A percentile compares a stretch with the other conserved stretches of the same genome.
These are phyloP conservation scores for Macaria notata DNA, from an alignment of 2,888 invertebrate genomes.

Conservation along the genomic window DNA sequence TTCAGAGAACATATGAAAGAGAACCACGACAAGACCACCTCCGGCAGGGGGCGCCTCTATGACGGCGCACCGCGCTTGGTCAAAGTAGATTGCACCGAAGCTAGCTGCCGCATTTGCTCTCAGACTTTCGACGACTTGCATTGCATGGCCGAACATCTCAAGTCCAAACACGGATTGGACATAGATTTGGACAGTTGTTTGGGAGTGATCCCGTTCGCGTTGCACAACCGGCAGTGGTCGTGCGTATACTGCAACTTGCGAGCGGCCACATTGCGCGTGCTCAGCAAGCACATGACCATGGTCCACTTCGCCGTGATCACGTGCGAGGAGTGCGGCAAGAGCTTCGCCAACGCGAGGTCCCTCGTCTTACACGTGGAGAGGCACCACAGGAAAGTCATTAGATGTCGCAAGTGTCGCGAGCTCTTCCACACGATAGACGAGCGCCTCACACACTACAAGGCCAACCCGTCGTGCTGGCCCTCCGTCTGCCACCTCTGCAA, in stretches of 20 bases:
- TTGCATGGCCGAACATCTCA: conserved; percentile 47
- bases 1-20: conserved; percentile 57
- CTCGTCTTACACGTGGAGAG: conserved; percentile 19
- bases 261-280: conserved; percentile 25
- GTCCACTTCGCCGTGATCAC: conserved; percentile 36
- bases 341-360: conserved; percentile 14
- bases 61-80: conserved; percentile 40
- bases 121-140: conserved; percentile 40
- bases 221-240: conserved; percentile 23
- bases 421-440: conserved; percentile 20
- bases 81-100: conserved; percentile 58
- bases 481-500: conserved; percentile 29
- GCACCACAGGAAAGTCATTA: conserved; percentile 23
- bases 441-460: conserved; percentile 20
- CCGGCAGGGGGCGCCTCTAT: conserved; percentile 12
- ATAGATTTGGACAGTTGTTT: conserved; percentile 21
- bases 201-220: conserved; percentile 27
- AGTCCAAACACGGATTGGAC: conserved; percentile 39
- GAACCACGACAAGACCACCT: conserved; percentile 15
- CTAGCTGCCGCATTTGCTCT: conserved; percentile 53
- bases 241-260: conserved; percentile 26
- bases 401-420: conserved; percentile 24
- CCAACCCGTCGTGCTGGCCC: conserved; percentile 21
- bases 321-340: conserved; percentile 36
- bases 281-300: conserved; percentile 38